A percentile compares a stretch with the other conserved stretches of the same genome.
Evolutionary conservation across 2,113 vertebrate species (phyloP).

Genomic region (Rhinogobius similis): DNA sequence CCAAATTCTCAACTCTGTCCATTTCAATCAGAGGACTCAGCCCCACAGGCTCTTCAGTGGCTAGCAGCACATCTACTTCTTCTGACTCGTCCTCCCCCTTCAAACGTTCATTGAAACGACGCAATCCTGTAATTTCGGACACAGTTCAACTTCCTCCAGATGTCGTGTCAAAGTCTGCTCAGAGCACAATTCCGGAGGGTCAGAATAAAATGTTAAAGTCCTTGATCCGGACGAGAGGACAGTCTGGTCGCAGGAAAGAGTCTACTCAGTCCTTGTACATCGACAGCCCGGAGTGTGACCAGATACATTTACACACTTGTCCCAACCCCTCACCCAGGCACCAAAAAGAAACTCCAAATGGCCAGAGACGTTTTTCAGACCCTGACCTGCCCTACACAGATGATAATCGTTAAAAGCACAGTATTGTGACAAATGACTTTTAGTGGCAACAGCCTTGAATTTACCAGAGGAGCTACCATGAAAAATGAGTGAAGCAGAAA

Average conservation of each 20-base stretch:
- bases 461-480: neutral
- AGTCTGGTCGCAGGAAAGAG: conserved; percentile 82
- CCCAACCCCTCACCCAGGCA: conserved; percentile 41
- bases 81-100: conserved; percentile 61
- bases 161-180: conserved; percentile 30
- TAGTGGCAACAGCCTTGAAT: neutral
- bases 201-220: neutral
- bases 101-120: conserved; percentile 79
- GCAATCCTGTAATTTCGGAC: conserved; percentile 82
- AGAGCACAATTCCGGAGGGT: neutral
- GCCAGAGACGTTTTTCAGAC: conserved; percentile 86
- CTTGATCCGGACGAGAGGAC: conserved; percentile 71
- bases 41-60: conserved; percentile 49
- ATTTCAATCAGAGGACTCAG: conserved; percentile 22
- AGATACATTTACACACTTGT: conserved; percentile 47
- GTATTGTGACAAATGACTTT: neutral
- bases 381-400: conserved; percentile 76
- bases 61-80: conserved; percentile 69
- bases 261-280: conserved; percentile 86
- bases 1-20: conserved; percentile 23
- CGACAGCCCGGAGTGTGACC: conserved; percentile 56
- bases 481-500: neutral
- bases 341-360: conserved; percentile 41
- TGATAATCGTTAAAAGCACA: conserved; percentile 44
- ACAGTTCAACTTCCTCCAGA: conserved; percentile 85